Base-by-base conservation (phyloP, 2,888 invertebrate genomes). In the Cylloceria caligata region DNA sequence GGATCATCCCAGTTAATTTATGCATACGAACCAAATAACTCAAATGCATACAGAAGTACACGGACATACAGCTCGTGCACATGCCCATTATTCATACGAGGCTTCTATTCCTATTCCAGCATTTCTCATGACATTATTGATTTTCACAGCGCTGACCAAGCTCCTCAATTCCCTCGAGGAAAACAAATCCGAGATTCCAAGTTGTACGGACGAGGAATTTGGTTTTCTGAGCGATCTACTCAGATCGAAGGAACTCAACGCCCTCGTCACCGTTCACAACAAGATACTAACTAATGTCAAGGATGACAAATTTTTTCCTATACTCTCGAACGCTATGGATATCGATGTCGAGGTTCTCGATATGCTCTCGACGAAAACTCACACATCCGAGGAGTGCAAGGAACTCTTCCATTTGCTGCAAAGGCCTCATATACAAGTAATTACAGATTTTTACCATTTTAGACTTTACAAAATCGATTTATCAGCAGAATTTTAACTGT, bases 241-340 rank as follows among this genome's bases (percentile, higher is more conserved):
- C 65, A 97, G 97, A 92, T 97, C 97, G 5, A 97, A 96, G 92
- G 97, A 98, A 91, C 94, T 98, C 0, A 97, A 98, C 93, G 98
- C 98, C 39, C 94, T 98, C 87, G 97, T 98, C 34, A 97, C 97
- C 93, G 97, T 98, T 81, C 98, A 98, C 92, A 97, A 97, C 91
- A 97, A 97, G 93, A 97, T 97, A 88, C 95, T 96, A 80, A 96
- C 96, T 88, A 96, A 96, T 93, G 96, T 96, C 73, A 96, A 96
- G 89, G 97, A 97, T 94, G 97, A 97, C 88, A 96, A 96, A 88
- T 96, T 97, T 90, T 97, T 96, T 89, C 97, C 98, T 0, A 94
- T 97, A 65, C 94, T 98, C 6, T 97, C 97, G 16, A 97, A 97
- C 92, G 96, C 97, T 3, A 96, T 97, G 95, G 90, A 92, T 81